Conservation (phyloP, 2,797 vertebrate genomes). For the Vultur gryphus region DNA sequence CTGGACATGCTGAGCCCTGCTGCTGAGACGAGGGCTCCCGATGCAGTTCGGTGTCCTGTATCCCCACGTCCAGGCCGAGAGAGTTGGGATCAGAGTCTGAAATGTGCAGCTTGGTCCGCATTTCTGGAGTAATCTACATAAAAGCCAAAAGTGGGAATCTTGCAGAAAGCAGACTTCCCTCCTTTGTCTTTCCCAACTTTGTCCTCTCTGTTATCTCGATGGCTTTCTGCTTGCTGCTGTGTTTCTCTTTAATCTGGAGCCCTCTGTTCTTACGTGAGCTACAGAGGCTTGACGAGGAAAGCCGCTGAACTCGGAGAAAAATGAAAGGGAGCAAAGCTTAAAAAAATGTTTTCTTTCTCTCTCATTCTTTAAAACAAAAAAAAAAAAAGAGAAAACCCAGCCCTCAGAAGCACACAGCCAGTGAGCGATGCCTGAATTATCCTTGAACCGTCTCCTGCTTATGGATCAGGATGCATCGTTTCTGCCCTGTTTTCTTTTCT, state of each 20-base stretch:
- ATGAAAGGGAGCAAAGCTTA: constrained; percentile 32
- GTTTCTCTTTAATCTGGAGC: constrained; percentile 53
- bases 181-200: constrained; percentile 11
- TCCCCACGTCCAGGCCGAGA: rapidly evolving
- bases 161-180: background rate
- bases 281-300: constrained; percentile 19
- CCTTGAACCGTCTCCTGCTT: constrained; percentile 27
- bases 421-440: constrained; percentile 9
- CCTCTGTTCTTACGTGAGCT: constrained; percentile 56
- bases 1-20: background rate
- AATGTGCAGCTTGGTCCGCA: background rate
- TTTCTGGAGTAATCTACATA: background rate
- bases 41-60: rapidly evolving
- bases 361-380: background rate
- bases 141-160: background rate
- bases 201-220: background rate
- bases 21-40: background rate
- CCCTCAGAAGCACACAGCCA: background rate
- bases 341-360: constrained; percentile 15
- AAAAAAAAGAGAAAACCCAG: background rate
- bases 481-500: background rate
- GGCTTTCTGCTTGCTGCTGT: constrained; percentile 19
- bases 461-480: background rate
- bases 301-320: background rate
- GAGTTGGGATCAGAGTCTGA: background rate